These are phyloP conservation scores for Coracias cyanogaster DNA, from an alignment of 2,797 vertebrate species.

Conservation along the genomic window DNA sequence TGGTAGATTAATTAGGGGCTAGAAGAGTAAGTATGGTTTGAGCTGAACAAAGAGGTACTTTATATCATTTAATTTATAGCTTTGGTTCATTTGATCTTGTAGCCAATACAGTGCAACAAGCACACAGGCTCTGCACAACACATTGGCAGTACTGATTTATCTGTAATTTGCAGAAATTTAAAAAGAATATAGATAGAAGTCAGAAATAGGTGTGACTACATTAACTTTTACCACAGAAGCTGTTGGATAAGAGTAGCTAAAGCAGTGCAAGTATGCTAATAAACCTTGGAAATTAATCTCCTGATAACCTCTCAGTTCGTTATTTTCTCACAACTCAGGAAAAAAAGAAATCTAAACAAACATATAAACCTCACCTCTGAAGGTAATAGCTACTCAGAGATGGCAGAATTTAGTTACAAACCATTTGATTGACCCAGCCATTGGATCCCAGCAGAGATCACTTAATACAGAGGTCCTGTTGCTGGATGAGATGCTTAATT, in stretches of 20 bases:
- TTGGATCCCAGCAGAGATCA: background rate
- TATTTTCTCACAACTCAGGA: background rate
- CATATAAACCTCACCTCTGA: rapidly evolving
- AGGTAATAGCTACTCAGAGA: background rate
- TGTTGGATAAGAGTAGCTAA: background rate
- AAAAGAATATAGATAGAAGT: background rate
- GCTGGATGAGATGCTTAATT: background rate
- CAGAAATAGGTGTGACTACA: background rate
- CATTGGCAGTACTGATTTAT: rapidly evolving
- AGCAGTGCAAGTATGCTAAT: background rate
- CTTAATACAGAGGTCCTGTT: background rate
- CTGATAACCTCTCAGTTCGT: background rate
- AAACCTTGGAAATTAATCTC: background rate
- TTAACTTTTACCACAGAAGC: background rate
- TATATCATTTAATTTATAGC: background rate
- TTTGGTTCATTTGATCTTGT: background rate
- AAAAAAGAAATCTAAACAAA: background rate
- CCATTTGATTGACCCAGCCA: background rate
- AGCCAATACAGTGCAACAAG: background rate
- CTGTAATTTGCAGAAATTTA: background rate
- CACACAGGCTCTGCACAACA: background rate
- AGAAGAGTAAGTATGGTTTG: background rate
- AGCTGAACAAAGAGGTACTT: background rate
- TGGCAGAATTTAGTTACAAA: background rate
- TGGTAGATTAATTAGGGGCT: background rate